Percentiles rank a stretch among this genome's conserved stretches.
Evolutionary conservation across 2,888 invertebrate genomes (phyloP).

Genomic region (Machimus rusticus): DNA sequence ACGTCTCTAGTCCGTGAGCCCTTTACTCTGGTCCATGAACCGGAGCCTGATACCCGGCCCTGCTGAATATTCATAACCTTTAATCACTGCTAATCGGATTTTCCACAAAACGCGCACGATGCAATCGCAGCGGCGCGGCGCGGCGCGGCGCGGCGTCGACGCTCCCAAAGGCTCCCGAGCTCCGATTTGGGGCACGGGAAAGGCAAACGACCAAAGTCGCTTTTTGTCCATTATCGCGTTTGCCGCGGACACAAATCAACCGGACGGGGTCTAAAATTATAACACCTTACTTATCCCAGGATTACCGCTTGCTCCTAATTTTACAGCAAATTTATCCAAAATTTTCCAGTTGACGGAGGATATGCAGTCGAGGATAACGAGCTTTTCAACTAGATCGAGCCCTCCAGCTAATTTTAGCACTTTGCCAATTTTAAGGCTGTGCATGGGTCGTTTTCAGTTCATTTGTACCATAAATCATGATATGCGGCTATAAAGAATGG

Average conservation of each 20-base stretch:
- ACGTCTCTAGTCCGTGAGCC: not conserved
- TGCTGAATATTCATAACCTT: conserved; percentile 15
- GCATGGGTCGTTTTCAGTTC: not conserved
- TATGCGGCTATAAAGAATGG: not conserved
- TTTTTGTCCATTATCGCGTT: not conserved
- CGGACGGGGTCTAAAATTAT: not conserved
- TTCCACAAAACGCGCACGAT: not conserved
- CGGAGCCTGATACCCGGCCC: not conserved
- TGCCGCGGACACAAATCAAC: not conserved
- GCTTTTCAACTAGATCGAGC: not conserved
- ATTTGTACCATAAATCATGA: not conserved
- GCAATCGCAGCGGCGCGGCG: not conserved
- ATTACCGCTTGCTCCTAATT: not conserved
- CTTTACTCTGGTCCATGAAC: not conserved
- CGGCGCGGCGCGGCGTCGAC: no score
- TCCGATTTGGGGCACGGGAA: not conserved
- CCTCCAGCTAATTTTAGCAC: not conserved
- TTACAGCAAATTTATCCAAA: not conserved
- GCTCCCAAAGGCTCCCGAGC: not conserved
- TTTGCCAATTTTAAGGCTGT: not conserved
- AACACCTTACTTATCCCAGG: not conserved
- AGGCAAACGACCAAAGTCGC: not conserved
- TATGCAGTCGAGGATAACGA: not conserved
- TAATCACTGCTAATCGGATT: conserved; percentile 25
- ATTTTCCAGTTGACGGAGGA: not conserved